Evolutionary conservation across 2,888 invertebrate genomes (phyloP), one percentile per base, ranked within the genome.

Genomic region (Dascillus cervinus): DNA sequence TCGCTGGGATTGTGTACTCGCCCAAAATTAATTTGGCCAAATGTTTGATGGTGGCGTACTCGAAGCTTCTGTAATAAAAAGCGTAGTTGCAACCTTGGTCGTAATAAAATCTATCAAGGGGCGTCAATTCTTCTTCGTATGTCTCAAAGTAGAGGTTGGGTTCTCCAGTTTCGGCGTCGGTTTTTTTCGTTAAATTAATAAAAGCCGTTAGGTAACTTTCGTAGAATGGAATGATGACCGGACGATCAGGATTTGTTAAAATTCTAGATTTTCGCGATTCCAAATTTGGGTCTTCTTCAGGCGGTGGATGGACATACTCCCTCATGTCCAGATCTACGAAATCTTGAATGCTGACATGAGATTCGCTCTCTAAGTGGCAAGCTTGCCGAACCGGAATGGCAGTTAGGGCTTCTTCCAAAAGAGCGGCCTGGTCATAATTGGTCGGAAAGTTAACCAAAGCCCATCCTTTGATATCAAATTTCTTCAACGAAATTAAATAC

Each of bases 381-480:
- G 26, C 63, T 32, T 65, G 55, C 4, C 74, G 71, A 11, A 75
- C 65, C 22, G 58, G 56, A 23, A 51, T 53, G 1, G 77, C 76
- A 5, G 72, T 69, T 49, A 80, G 64, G 1, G 66, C 65, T 57
- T 72, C 71, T 58, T 80, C 80, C 15, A 81, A 54, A 22, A 71
- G 62, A 44, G 67, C 66, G 21, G 77, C 73, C 57, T 79, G 73
- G 13, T 68, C 60, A 33, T 73, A 71, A 3, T 64, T 68, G 35
- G 67, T 67, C 0, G 80, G 81, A 50, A 73, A 80, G 53, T 80
- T 77, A 22, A 79, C 58, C 25, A 80, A 61, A n/a, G 72, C 75
- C 69, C 78, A 80, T 3, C 77, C 77, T 11, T 40, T 26, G 11
- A 42, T 33, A 20, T 71, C 65, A n/a, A n/a, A n/a, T n/a, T n/a